Conservation (phyloP, 53 echinoderm and acorn worm genomes). For the Hippasteria phrygiana region DNA sequence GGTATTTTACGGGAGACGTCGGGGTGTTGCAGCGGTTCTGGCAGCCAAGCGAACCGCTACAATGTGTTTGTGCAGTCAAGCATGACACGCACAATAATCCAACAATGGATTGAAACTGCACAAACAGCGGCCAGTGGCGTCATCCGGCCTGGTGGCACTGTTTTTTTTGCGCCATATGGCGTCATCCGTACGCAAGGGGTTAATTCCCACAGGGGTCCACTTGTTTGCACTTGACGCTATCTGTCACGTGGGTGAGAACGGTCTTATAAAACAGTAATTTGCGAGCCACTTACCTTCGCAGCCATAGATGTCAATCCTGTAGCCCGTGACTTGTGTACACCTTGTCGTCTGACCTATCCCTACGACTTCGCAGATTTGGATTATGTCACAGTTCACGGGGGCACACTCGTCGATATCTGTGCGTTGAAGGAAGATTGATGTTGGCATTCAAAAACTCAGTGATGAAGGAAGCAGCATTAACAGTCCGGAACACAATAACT, state of each 20-base stretch:
- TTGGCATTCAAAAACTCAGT: not conserved
- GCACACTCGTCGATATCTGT: constrained; percentile 46
- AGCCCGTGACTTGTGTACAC: not conserved
- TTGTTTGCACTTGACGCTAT: not conserved
- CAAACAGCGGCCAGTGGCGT: no score
- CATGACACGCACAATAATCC: no score
- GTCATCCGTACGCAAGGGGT: no score
- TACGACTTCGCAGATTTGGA: not conserved
- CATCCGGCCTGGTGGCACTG: no score
- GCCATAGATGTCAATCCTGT: not conserved
- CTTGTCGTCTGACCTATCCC: not conserved
- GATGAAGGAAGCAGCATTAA: not conserved
- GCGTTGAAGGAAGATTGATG: not conserved
- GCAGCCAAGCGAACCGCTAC: no score
- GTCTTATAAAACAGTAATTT: not conserved
- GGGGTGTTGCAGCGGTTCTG: no score
- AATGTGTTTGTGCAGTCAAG: no score
- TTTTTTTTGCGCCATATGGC: no score
- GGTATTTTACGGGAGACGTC: no score
- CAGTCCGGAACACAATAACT: no score
- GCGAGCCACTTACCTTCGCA: not conserved
- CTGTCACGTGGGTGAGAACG: not conserved
- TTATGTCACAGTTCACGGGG: constrained; percentile 27
- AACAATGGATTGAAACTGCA: no score
- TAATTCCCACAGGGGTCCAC: no score